Evolutionary conservation across 1,140 invertebrate species (phyloP).

Genomic region (Limonius californicus): DNA sequence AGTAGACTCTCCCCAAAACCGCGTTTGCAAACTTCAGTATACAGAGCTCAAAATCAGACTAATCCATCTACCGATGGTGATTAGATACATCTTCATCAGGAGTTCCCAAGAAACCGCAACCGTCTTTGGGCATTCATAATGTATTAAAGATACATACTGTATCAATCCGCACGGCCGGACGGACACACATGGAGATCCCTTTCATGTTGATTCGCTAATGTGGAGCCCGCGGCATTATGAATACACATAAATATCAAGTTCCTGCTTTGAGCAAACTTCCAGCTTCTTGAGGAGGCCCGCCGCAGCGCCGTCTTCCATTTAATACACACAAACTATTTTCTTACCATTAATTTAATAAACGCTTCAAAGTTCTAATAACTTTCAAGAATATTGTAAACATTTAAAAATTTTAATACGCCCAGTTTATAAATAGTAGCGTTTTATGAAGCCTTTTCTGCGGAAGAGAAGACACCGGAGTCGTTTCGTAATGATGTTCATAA

Average conservation of each 20-base stretch:
- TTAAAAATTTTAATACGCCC: too few species aligned
- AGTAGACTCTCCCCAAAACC: neutral
- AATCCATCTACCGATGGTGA: slow-evolving; percentile 14
- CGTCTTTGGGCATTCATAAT: slow-evolving; percentile 25
- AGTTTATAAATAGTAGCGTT: too few species aligned
- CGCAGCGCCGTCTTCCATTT: too few species aligned
- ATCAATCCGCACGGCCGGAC: slow-evolving; percentile 22
- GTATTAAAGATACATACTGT: slow-evolving; percentile 25
- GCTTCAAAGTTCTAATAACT: too few species aligned
- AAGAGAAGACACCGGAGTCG: too few species aligned
- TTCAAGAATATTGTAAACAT: too few species aligned
- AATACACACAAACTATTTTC: too few species aligned
- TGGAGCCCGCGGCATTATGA: slow-evolving; percentile 29
- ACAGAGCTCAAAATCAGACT: slow-evolving; percentile 2
- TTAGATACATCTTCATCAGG: slow-evolving; percentile 22
- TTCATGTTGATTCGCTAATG: slow-evolving; percentile 33
- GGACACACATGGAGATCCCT: slow-evolving; percentile 33
- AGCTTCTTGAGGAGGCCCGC: neutral
- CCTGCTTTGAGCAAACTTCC: slow-evolving; percentile 21
- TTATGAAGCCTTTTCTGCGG: too few species aligned
- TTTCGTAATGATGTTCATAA: too few species aligned
- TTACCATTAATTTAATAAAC: too few species aligned
- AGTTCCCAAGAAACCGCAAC: slow-evolving; percentile 30
- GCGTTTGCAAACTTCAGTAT: slow-evolving; percentile 1
- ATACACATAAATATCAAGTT: slow-evolving; percentile 33